A percentile compares a stretch with the other conserved stretches of the same genome.
These are phyloP conservation scores for Drosophila truncata DNA, from an alignment of 1,140 invertebrate species.

Conservation along the genomic window DNA sequence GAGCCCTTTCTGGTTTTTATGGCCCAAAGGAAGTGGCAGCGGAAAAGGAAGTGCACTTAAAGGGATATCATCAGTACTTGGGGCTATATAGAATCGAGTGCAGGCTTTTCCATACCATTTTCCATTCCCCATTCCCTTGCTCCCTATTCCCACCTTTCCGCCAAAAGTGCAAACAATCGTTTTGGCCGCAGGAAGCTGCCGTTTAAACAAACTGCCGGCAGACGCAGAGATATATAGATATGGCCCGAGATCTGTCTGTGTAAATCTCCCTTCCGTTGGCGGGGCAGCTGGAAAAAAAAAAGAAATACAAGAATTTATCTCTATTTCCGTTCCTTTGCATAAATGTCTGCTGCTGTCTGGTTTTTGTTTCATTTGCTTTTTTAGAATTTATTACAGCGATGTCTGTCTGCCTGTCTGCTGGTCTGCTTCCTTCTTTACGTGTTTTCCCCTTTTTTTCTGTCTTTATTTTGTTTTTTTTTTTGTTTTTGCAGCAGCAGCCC, in stretches of 20 bases:
- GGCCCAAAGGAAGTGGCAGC: slow-evolving; percentile 39
- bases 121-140: not conserved
- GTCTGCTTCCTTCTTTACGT: slow-evolving; percentile 44
- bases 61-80: slow-evolving; percentile 19
- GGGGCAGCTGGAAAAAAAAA: slow-evolving; percentile 35
- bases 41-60: slow-evolving; percentile 52
- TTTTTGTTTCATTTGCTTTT: slow-evolving; percentile 64
- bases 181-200: slow-evolving; percentile 72
- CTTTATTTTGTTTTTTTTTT: slow-evolving; percentile 24
- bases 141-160: slow-evolving; percentile 28
- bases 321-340: slow-evolving; percentile 82
- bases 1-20: slow-evolving; percentile 35
- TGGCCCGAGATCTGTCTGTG: slow-evolving; percentile 50
- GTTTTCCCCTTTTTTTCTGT: slow-evolving; percentile 8
- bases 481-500: slow-evolving; percentile 27
- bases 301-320: slow-evolving; percentile 76
- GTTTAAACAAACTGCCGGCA: slow-evolving; percentile 72
- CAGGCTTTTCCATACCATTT: slow-evolving; percentile 12
- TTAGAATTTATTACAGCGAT: slow-evolving; percentile 73
- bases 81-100: slow-evolving; percentile 5
- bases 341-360: slow-evolving; percentile 60
- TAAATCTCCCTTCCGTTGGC: slow-evolving; percentile 78
- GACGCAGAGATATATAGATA: slow-evolving; percentile 49
- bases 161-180: slow-evolving; percentile 73
- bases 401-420: slow-evolving; percentile 8